Evolutionary conservation across 2,113 vertebrate species (phyloP), one percentile per base, ranked within the genome.

Genomic region (Rhea pennata): DNA sequence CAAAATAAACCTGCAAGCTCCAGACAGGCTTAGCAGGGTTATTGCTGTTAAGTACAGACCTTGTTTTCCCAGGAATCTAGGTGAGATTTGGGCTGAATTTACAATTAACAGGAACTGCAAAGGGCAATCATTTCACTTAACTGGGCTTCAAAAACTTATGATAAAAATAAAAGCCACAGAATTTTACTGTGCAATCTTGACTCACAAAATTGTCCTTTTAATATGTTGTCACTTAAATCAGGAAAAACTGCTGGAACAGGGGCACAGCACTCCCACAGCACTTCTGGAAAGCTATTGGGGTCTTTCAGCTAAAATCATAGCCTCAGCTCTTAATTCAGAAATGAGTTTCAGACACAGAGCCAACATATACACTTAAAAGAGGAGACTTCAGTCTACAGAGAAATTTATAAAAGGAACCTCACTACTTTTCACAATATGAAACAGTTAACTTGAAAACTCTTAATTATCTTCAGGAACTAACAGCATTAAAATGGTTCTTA

Each of bases 401-500:
- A 44, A 21, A 6, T 27, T 75, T 87, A 89, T n/a, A 21, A 50
- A 88, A 87, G 6, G 76, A 93, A 92, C 3, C 3, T 29, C n/a
- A 31, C 54, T 27, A 31, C 42, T 67, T 78, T 83, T 51, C 17
- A 67, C 67, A 83, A 50, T 77, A 67, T 19, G 21, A 82, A 93
- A 87, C 27, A 58, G 75, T 92, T 93, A 77, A 93, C 83, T 77
- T 75, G 29, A 71, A 97, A 81, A 5, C 13, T 5, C 26, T 86
- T 65, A 61, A 75, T 75, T 89, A 70, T 13, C 78, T 89, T 92
- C 61, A 78, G 40, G 73, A 95, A 84, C 39, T 22, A 80, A 64
- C n/a, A 85, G 62, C 42, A 84, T 77, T 92, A 93, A 92, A 86
- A 89, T 67, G 2, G 2, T 50, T 67, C 74, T 79, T 48, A 42